phyloP scores from a whole-genome alignment of 30 jellyfish, hydroid and myxozoan species.

The Aurelia sp. region DNA sequence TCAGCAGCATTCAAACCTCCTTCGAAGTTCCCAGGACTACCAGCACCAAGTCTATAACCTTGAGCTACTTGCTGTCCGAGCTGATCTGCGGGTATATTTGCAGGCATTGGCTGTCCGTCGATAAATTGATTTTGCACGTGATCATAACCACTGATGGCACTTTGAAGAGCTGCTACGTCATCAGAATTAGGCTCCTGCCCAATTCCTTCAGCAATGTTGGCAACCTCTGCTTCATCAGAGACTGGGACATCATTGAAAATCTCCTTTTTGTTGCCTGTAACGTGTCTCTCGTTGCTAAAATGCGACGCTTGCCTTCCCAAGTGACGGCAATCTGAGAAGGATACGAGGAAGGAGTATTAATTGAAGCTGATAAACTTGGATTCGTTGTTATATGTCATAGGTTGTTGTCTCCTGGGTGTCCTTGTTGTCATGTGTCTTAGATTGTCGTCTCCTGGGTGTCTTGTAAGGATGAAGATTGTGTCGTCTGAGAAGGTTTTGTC shows the following conservation, averaged over 20 bases:
- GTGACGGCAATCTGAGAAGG: slow-evolving; percentile 45
- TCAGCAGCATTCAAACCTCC: slow-evolving; percentile 1
- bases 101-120: neutral
- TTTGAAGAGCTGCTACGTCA: slow-evolving; percentile 46
- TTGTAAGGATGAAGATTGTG: too few relatives aligned
- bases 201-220: slow-evolving; percentile 1
- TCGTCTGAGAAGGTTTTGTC: too few relatives aligned
- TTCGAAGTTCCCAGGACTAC: too few relatives aligned
- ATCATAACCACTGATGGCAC: slow-evolving; percentile 39
- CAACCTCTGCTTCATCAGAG: neutral
- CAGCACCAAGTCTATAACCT: neutral
- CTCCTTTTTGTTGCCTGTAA: slow-evolving; percentile 30
- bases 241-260: neutral
- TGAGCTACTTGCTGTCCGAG: neutral
- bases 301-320: slow-evolving; percentile 3
- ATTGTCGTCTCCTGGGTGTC: too few relatives aligned
- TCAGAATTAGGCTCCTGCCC: slow-evolving; percentile 3
- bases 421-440: too few relatives aligned
- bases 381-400: too few relatives aligned
- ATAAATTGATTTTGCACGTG: slow-evolving; percentile 17
- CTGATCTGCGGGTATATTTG: neutral
- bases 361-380: too few relatives aligned
- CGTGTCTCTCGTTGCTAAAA: neutral
- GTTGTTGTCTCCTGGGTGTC: too few relatives aligned
- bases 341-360: neutral